These are phyloP conservation scores for Tokudaia muenninki DNA, from an alignment of 2,797 vertebrate species.

Conservation along the genomic window DNA sequence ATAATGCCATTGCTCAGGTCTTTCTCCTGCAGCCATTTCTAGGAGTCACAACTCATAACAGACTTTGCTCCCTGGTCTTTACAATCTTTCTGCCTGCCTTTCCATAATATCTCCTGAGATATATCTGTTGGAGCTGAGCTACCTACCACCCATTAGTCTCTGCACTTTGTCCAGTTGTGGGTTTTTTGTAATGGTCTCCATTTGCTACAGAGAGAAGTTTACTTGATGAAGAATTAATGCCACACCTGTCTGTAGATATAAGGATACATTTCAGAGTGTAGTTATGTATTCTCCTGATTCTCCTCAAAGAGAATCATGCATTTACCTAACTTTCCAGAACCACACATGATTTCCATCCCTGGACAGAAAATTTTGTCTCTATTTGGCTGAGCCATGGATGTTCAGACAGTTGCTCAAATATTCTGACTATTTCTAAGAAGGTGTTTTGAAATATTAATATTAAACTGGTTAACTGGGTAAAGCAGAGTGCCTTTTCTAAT, in stretches of 20 bases:
- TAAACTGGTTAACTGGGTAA: neutral
- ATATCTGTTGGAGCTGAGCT: neutral
- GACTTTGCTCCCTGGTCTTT: neutral
- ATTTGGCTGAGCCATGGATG: neutral
- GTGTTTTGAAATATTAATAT: neutral
- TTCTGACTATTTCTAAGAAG: neutral
- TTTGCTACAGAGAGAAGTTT: neutral
- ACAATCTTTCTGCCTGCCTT: neutral
- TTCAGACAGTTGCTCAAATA: neutral
- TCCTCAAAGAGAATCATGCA: neutral
- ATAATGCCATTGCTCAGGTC: neutral
- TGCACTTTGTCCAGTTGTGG: neutral
- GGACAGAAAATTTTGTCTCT: neutral
- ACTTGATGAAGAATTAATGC: neutral
- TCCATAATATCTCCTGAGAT: neutral
- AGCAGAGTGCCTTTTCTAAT: neutral
- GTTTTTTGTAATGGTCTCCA: neutral
- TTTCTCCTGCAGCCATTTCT: neutral
- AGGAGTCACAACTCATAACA: neutral
- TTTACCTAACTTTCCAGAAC: neutral
- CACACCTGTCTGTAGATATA: neutral
- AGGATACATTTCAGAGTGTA: neutral
- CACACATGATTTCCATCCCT: neutral
- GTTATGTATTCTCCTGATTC: neutral
- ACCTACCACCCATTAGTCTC: neutral